Percentiles rank a stretch among this genome's conserved stretches.
phyloP scores from a whole-genome alignment of 2,797 vertebrate species.

The Betta splendens region DNA sequence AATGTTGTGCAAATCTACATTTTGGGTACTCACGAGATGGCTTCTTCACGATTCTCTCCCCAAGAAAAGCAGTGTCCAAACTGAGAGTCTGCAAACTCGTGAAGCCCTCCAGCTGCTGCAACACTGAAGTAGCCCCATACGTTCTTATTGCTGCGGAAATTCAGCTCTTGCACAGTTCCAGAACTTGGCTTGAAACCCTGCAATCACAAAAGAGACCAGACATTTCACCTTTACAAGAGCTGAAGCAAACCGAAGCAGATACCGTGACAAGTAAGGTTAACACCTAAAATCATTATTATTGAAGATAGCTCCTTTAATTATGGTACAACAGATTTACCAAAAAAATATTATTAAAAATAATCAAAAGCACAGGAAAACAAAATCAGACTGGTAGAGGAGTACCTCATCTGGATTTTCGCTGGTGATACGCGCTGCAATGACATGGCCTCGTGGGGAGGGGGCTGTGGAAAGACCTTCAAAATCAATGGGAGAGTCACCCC shows the following conservation, averaged over 20 bases:
- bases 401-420: constrained; percentile 99
- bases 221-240: not conserved
- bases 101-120: constrained; percentile 96
- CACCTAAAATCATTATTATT: not conserved
- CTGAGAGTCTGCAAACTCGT: constrained; percentile 98
- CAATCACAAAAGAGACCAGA: constrained; percentile 15
- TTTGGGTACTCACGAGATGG: constrained; percentile 91
- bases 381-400: no score
- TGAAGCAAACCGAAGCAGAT: not conserved
- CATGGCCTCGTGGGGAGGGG: constrained; percentile 93
- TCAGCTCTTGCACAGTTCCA: constrained; percentile 97
- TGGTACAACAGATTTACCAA: not conserved
- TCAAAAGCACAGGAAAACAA: not conserved
- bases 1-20: not conserved
- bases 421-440: constrained; percentile 98
- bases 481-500: constrained; percentile 93
- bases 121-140: constrained; percentile 99
- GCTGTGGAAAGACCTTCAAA: constrained; percentile 90
- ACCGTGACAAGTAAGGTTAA: not conserved
- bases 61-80: constrained; percentile 99
- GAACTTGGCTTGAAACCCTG: constrained; percentile 99
- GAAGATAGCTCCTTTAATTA: no score
- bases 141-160: constrained; percentile 98
- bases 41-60: constrained; percentile 98
- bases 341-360: no score